phyloP scores from a whole-genome alignment of 2,113 vertebrate species.

The Hystrix brachyura region DNA sequence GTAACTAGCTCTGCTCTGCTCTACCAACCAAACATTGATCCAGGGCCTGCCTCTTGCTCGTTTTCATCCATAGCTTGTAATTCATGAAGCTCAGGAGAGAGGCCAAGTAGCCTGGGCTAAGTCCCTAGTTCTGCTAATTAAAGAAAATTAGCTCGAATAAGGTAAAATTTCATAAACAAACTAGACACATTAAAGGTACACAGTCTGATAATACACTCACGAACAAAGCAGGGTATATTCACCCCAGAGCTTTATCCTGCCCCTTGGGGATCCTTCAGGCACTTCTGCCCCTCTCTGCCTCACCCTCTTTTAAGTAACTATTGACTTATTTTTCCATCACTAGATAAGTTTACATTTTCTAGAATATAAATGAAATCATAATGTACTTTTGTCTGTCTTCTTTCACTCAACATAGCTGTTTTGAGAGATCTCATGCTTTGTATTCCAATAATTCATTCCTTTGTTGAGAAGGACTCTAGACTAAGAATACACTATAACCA shows the following conservation, averaged over 20 bases:
- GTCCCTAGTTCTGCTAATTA: not conserved
- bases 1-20: not conserved
- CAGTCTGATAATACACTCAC: not conserved
- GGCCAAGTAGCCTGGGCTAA: not conserved
- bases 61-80: constrained; percentile 5
- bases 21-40: not conserved
- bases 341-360: constrained; percentile 54
- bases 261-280: not conserved
- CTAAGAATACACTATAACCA: not conserved
- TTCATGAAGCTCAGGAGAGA: not conserved
- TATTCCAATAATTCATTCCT: not conserved
- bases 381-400: not conserved
- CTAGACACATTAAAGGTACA: not conserved
- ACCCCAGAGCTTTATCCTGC: not conserved
- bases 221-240: not conserved
- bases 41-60: not conserved
- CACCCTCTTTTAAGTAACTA: not conserved
- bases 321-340: not conserved
- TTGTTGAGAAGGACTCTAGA: not conserved
- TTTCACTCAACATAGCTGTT: constrained; percentile 24
- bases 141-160: not conserved
- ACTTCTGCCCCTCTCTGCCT: not conserved
- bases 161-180: not conserved
- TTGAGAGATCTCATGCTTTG: not conserved
- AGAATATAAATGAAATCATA: not conserved